These are phyloP conservation scores for Lichenostomus cassidix DNA, from an alignment of 2,113 vertebrate species.

Conservation along the genomic window DNA sequence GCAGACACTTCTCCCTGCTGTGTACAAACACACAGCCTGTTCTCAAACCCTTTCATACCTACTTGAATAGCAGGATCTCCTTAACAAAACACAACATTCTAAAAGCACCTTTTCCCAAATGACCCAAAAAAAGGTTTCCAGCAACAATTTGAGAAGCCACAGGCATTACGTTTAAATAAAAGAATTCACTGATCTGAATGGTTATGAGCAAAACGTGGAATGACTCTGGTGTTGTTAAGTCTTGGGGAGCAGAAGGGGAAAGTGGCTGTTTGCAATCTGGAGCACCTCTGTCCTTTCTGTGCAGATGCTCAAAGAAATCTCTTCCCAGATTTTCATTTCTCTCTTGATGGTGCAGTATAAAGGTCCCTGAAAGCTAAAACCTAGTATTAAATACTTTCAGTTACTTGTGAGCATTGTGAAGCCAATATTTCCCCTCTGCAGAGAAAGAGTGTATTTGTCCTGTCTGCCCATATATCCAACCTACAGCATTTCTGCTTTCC, in stretches of 20 bases:
- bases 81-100: neutral
- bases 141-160: neutral
- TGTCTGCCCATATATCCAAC: neutral
- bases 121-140: neutral
- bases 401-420: neutral
- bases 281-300: neutral
- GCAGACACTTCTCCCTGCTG: neutral
- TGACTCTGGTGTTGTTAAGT: neutral
- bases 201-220: neutral
- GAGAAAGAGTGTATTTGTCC: neutral
- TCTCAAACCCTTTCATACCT: neutral
- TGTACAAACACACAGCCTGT: neutral
- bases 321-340: neutral
- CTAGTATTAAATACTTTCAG: neutral
- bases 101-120: neutral
- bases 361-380: neutral
- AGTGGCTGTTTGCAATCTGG: neutral
- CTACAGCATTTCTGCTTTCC: neutral
- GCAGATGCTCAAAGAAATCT: neutral
- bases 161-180: neutral
- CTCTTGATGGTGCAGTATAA: neutral
- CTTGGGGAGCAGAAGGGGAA: neutral
- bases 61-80: neutral
- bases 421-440: neutral
- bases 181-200: neutral